Evolutionary conservation across 2,888 invertebrate species (phyloP).

Genomic region (Ecliptopera silaceata): DNA sequence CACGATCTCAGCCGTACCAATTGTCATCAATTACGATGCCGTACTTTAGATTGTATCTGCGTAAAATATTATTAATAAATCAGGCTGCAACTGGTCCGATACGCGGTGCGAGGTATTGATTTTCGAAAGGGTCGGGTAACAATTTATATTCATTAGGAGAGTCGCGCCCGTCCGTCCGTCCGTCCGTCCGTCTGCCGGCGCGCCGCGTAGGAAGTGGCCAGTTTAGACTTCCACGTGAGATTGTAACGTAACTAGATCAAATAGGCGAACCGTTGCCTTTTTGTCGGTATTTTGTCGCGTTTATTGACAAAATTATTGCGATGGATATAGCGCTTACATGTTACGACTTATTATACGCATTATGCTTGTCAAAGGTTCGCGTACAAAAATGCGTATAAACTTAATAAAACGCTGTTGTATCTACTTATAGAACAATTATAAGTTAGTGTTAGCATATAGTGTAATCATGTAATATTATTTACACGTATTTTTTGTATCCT

Average conservation of each 20-base stretch:
- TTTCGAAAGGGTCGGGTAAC: slow-evolving; percentile 74
- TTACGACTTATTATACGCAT: too few species aligned
- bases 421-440: too few species aligned
- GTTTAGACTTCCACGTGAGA: slow-evolving; percentile 31
- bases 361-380: too few species aligned
- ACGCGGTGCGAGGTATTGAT: slow-evolving; percentile 66
- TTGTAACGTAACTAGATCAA: slow-evolving; percentile 6
- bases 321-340: not conserved
- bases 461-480: too few species aligned
- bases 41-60: slow-evolving; percentile 78
- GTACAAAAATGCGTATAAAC: too few species aligned
- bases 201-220: slow-evolving; percentile 24
- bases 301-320: not conserved
- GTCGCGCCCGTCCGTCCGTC: slow-evolving; percentile 27
- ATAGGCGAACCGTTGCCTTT: not conserved
- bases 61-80: slow-evolving; percentile 81
- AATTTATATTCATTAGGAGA: slow-evolving; percentile 77
- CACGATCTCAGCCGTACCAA: slow-evolving; percentile 56
- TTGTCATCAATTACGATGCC: slow-evolving; percentile 76
- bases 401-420: too few species aligned
- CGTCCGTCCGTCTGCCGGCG: slow-evolving; percentile 10
- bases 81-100: slow-evolving; percentile 70
- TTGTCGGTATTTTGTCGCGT: slow-evolving; percentile 5
- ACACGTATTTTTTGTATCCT: too few species aligned
- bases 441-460: too few species aligned